These are phyloP conservation scores for Poliocrania exsul DNA, from an alignment of 2,797 vertebrate genomes.

Conservation along the genomic window DNA sequence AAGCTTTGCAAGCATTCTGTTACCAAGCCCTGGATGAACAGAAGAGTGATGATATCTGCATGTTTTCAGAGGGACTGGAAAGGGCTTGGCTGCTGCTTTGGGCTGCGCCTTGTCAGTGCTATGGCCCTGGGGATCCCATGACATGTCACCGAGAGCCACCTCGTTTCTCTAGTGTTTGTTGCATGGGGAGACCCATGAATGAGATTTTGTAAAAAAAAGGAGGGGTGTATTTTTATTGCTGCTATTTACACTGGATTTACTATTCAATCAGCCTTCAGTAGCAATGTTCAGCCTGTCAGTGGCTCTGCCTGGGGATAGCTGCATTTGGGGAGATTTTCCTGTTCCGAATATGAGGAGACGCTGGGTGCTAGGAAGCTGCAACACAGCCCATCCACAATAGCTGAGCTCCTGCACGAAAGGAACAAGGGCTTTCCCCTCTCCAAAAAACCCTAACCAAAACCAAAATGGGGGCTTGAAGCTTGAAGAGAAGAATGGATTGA, in stretches of 20 bases:
- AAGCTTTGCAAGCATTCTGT: neutral
- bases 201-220: neutral
- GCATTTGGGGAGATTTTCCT: neutral
- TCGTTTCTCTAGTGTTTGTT: neutral
- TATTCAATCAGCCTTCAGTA: neutral
- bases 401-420: neutral
- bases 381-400: neutral
- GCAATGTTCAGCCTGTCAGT: neutral
- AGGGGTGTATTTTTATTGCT: neutral
- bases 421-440: neutral
- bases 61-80: neutral
- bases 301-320: neutral
- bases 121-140: neutral
- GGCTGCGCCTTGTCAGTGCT: neutral
- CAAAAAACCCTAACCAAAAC: neutral
- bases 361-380: neutral
- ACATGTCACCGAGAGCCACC: fast-evolving
- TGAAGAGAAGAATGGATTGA: neutral
- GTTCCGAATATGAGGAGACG: neutral
- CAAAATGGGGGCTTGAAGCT: neutral
- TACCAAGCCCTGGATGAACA: neutral
- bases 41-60: neutral
- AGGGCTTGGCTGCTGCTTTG: neutral
- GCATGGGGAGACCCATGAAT: neutral
- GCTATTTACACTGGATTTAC: neutral